A percentile compares a stretch with the other conserved stretches of the same genome.
Evolutionary conservation across 1,140 invertebrate species (phyloP).

Genomic region (Eumaeus atala): DNA sequence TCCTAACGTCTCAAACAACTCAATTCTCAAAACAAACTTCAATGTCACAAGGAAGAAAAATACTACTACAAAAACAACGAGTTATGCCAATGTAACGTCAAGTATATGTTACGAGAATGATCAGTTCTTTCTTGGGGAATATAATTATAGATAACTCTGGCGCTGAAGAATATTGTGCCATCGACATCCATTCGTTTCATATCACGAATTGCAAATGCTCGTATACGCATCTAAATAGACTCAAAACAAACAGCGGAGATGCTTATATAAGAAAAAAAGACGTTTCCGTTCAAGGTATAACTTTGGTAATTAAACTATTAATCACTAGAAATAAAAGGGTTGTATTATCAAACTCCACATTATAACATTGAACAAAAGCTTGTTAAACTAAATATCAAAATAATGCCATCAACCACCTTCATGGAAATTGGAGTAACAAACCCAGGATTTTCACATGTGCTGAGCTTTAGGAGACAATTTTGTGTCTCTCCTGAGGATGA

Average conservation of each 20-base stretch:
- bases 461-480: slow-evolving; percentile 15
- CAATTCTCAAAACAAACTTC: no score
- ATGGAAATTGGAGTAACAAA: slow-evolving; percentile 23
- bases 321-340: slow-evolving; percentile 30
- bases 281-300: slow-evolving; percentile 12
- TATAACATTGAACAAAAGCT: slow-evolving; percentile 27
- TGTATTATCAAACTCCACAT: slow-evolving; percentile 18
- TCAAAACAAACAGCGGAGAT: slow-evolving; percentile 23
- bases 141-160: slow-evolving; percentile 17
- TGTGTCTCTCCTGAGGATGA: no score
- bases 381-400: slow-evolving; percentile 19
- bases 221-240: slow-evolving; percentile 21
- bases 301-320: slow-evolving; percentile 23
- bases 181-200: no score
- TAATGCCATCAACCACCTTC: slow-evolving; percentile 23
- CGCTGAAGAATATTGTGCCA: slow-evolving; percentile 17
- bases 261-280: slow-evolving; percentile 18
- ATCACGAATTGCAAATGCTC: slow-evolving; percentile 25
- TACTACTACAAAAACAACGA: no score
- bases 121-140: slow-evolving; percentile 20
- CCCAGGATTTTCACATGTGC: slow-evolving; percentile 23
- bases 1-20: no score
- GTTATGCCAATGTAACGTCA: slow-evolving; percentile 23
- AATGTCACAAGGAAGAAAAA: no score
- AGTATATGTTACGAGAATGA: slow-evolving; percentile 19